Evolutionary conservation across 2,888 invertebrate species (phyloP).

Genomic region (Julus scanicus): DNA sequence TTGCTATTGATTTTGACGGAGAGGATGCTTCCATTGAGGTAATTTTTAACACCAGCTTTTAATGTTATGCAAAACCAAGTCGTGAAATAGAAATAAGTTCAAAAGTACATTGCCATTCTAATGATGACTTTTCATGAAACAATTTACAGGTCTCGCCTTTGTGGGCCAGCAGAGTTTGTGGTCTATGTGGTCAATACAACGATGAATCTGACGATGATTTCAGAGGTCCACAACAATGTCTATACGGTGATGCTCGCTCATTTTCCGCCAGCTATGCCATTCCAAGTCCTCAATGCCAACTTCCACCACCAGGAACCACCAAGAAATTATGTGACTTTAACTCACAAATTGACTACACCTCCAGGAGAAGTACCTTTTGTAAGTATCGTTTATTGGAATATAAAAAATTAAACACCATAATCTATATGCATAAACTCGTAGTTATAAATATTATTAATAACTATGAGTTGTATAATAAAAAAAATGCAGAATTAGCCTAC

Average conservation of each 20-base stretch:
- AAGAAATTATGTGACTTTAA: background rate
- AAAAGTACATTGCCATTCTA: background rate
- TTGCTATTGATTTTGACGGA: background rate
- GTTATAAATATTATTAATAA: too few species aligned
- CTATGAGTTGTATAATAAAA: too few species aligned
- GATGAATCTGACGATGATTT: slow-evolving; percentile 38
- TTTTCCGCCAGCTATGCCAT: slow-evolving; percentile 33
- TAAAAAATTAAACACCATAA: too few species aligned
- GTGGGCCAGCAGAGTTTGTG: slow-evolving; percentile 50
- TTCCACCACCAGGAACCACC: background rate
- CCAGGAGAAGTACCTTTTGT: background rate
- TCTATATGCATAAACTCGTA: too few species aligned
- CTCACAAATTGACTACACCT: background rate
- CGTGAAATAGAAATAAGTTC: background rate
- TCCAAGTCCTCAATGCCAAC: background rate
- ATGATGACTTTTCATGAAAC: background rate
- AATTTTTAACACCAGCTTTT: background rate
- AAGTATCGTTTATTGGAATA: background rate
- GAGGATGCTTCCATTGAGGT: slow-evolving; percentile 14
- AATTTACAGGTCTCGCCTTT: slow-evolving; percentile 44
- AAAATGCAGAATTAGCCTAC: too few species aligned
- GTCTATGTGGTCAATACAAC: slow-evolving; percentile 46
- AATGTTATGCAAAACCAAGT: background rate
- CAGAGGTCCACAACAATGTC: slow-evolving; percentile 48
- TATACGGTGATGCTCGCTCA: slow-evolving; percentile 7